phyloP scores from a whole-genome alignment of 92 coral and sea anemone genomes.

The Hydrozoanthus gracilis region DNA sequence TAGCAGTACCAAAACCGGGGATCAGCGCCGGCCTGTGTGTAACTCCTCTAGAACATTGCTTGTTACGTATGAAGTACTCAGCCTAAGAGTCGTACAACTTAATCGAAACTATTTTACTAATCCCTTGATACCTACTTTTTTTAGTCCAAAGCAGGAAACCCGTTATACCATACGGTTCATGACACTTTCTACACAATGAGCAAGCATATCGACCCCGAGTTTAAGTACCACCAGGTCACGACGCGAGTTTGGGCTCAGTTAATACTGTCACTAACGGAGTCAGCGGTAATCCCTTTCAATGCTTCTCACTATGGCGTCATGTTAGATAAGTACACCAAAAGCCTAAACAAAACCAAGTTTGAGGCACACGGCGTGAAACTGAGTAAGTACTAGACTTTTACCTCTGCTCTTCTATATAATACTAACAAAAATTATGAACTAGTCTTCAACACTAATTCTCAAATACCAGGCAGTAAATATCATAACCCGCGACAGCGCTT shows the following conservation, averaged over 20 bases:
- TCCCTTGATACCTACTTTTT: too few relatives aligned
- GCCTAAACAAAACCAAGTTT: conserved; percentile 44
- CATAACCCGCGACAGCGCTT: too few relatives aligned
- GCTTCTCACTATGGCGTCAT: conserved; percentile 80
- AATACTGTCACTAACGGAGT: conserved; percentile 82
- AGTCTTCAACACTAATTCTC: background rate
- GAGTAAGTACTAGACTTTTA: conserved; percentile 27
- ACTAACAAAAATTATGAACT: background rate
- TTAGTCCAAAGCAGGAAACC: conserved; percentile 71
- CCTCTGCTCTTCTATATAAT: background rate
- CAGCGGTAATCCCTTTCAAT: conserved; percentile 81
- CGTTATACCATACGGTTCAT: conserved; percentile 94
- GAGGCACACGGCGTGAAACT: conserved; percentile 39
- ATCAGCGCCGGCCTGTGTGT: too few relatives aligned
- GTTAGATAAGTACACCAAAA: conserved; percentile 59
- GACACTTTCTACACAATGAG: conserved; percentile 90
- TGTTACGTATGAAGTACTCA: too few relatives aligned
- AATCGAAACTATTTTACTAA: too few relatives aligned
- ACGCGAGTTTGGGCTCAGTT: conserved; percentile 82
- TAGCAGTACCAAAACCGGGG: too few relatives aligned
- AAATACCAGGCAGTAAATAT: background rate
- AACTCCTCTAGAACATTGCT: too few relatives aligned
- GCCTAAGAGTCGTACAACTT: too few relatives aligned
- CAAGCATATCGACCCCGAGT: conserved; percentile 82
- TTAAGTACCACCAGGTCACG: conserved; percentile 87